phyloP scores from a whole-genome alignment of 2,888 invertebrate genomes.

The Chesias legatella region DNA sequence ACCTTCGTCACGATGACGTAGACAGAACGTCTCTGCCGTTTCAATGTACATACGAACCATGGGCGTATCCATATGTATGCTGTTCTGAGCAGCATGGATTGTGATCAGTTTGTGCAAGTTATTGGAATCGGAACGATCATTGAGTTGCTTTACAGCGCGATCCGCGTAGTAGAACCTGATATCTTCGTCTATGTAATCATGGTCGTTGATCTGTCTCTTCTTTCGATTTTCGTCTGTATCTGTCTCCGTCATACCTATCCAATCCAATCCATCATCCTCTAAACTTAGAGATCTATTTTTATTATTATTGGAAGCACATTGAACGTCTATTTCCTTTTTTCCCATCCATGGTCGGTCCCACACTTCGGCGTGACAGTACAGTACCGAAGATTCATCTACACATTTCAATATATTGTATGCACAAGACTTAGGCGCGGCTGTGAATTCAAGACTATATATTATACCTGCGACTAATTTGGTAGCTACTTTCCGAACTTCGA shows the following conservation, averaged over 20 bases:
- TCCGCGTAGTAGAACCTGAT: constrained; percentile 54
- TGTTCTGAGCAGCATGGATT: constrained; percentile 47
- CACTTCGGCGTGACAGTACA: constrained; percentile 67
- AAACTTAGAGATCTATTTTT: constrained; percentile 12
- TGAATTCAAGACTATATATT: constrained; percentile 45
- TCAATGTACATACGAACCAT: constrained; percentile 60
- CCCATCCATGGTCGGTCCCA: constrained; percentile 79
- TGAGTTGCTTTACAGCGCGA: constrained; percentile 47
- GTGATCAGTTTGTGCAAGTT: constrained; percentile 58
- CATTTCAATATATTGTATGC: constrained; percentile 28
- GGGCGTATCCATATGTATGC: constrained; percentile 45
- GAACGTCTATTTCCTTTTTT: constrained; percentile 49
- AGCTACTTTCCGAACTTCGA: constrained; percentile 41
- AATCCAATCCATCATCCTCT: background rate
- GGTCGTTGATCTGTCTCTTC: constrained; percentile 38
- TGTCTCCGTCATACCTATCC: constrained; percentile 1
- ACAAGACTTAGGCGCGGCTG: constrained; percentile 37
- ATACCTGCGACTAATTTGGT: constrained; percentile 44
- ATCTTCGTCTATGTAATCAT: constrained; percentile 57
- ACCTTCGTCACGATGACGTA: constrained; percentile 39
- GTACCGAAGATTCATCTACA: constrained; percentile 23
- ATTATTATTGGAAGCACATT: constrained; percentile 36
- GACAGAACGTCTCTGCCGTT: constrained; percentile 55
- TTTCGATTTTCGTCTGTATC: constrained; percentile 21
- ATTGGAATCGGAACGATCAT: constrained; percentile 41